phyloP scores from a whole-genome alignment of 2,113 vertebrate genomes.

The Lepus europaeus region DNA sequence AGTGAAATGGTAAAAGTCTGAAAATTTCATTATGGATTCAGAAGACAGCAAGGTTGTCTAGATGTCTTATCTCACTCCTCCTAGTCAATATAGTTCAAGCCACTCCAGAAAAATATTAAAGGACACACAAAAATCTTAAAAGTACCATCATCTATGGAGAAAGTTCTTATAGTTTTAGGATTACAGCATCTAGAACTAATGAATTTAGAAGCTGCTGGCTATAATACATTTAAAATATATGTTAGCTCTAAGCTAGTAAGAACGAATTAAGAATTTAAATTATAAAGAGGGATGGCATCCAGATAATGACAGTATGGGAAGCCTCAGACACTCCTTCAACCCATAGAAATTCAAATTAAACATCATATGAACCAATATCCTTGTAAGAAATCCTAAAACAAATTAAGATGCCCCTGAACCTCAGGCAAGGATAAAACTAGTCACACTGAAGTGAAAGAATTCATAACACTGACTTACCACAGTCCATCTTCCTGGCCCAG shows the following conservation, averaged over 20 bases:
- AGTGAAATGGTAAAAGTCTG: background rate
- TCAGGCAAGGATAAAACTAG: background rate
- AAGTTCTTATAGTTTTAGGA: background rate
- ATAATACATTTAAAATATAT: background rate
- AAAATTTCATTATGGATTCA: background rate
- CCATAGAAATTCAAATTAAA: background rate
- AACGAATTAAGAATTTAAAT: background rate
- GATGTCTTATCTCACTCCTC: background rate
- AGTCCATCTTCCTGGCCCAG: rapidly evolving
- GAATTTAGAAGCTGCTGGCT: background rate
- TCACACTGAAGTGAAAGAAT: background rate
- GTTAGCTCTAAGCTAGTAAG: background rate
- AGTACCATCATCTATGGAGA: background rate
- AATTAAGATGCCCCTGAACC: background rate
- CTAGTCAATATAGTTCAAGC: background rate
- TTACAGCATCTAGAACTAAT: background rate
- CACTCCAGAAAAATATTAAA: background rate
- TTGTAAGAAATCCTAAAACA: background rate
- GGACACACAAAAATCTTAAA: background rate
- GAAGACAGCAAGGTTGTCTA: background rate
- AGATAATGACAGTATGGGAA: background rate
- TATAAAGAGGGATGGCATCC: no score
- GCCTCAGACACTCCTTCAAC: background rate
- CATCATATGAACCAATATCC: background rate
- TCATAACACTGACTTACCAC: background rate